Conservation (phyloP, 2,797 vertebrate genomes). For the Masticophis lateralis region DNA sequence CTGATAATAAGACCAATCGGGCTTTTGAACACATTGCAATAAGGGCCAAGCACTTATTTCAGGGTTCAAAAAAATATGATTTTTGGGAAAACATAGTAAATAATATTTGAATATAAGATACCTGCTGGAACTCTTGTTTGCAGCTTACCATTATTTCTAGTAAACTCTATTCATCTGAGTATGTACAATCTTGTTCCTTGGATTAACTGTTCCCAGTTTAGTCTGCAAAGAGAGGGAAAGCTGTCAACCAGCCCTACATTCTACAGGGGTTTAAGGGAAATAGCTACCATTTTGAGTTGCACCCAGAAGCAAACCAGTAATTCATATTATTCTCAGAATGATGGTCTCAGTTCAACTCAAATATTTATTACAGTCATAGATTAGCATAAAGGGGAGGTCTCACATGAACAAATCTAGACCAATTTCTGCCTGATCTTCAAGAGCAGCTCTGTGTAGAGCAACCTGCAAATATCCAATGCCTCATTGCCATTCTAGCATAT, state of each 20-base stretch:
- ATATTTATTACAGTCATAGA: background rate
- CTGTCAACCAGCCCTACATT: background rate
- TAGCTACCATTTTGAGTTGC: background rate
- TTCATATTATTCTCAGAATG: background rate
- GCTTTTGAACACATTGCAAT: no score
- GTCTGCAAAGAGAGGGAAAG: background rate
- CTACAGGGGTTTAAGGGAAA: background rate
- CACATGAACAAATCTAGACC: background rate
- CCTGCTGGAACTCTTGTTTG: background rate
- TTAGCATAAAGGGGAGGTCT: background rate
- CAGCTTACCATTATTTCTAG: background rate
- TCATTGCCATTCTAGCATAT: background rate
- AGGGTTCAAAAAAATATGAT: no score
- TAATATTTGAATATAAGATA: background rate
- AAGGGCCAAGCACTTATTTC: no score
- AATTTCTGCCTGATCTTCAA: background rate
- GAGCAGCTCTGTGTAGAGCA: background rate
- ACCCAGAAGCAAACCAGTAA: background rate
- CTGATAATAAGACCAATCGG: no score
- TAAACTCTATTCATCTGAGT: background rate
- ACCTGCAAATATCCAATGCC: background rate
- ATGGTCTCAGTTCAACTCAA: background rate
- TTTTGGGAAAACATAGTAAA: background rate
- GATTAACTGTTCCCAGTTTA: background rate
- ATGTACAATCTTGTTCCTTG: background rate